phyloP scores from a whole-genome alignment of 1,140 invertebrate species.

The Ceratina australensis region DNA sequence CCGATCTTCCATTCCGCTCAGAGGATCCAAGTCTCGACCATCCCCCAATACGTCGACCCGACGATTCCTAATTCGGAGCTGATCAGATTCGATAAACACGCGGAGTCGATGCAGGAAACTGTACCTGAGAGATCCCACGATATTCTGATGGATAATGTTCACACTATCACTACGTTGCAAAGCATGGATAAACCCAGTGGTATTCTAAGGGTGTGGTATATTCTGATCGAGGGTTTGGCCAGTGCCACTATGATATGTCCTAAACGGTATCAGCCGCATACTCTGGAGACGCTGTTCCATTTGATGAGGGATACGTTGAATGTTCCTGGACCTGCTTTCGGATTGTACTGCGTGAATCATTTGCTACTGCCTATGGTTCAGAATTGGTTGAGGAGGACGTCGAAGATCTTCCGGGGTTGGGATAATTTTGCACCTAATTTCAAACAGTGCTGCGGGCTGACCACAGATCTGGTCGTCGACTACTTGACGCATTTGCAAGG shows the following conservation, averaged over 20 bases:
- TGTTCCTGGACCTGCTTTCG: slow-evolving; percentile 91
- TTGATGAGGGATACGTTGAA: slow-evolving; percentile 87
- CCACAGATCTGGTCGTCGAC: slow-evolving; percentile 94
- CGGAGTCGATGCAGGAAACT: slow-evolving; percentile 73
- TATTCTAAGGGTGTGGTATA: slow-evolving; percentile 94
- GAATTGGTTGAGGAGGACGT: slow-evolving; percentile 89
- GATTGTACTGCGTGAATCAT: slow-evolving; percentile 94
- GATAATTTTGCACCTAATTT: slow-evolving; percentile 91
- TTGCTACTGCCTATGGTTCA: slow-evolving; percentile 93
- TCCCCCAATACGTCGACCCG: slow-evolving; percentile 89
- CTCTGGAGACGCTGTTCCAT: slow-evolving; percentile 92
- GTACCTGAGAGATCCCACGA: slow-evolving; percentile 82
- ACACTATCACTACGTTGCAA: slow-evolving; percentile 78
- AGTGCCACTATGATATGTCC: slow-evolving; percentile 90
- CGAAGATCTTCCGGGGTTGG: slow-evolving; percentile 85
- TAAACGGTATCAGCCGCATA: slow-evolving; percentile 90
- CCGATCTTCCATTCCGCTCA: slow-evolving; percentile 95
- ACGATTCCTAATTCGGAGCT: slow-evolving; percentile 89
- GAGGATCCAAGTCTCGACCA: slow-evolving; percentile 89
- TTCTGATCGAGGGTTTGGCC: slow-evolving; percentile 93
- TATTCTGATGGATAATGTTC: slow-evolving; percentile 81
- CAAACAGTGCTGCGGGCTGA: slow-evolving; percentile 95
- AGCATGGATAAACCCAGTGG: slow-evolving; percentile 90
- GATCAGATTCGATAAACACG: slow-evolving; percentile 82
- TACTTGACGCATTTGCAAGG: slow-evolving; percentile 84